A percentile compares a stretch with the other conserved stretches of the same genome.
phyloP scores from a whole-genome alignment of 2,888 invertebrate genomes.

The Sarcophaga subvicina region DNA sequence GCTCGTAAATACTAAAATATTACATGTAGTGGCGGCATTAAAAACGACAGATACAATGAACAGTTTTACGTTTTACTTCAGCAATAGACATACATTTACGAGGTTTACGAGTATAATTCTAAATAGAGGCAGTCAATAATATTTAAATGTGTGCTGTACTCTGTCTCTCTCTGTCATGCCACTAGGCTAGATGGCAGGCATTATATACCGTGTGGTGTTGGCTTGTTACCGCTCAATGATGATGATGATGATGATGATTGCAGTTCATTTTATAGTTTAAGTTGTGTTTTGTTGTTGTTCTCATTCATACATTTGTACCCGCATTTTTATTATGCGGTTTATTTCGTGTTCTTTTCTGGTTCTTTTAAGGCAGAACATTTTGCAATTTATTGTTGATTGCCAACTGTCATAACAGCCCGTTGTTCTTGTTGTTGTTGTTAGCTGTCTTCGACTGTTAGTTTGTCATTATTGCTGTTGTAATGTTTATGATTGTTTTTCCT shows the following conservation, averaged over 20 bases:
- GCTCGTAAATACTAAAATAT: constrained; percentile 61
- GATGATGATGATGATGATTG: constrained; percentile 12
- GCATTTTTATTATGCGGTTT: constrained; percentile 63
- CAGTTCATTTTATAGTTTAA: constrained; percentile 43
- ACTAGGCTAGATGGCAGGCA: background rate
- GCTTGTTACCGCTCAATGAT: too few relatives aligned
- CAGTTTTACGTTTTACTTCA: constrained; percentile 40
- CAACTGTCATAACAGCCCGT: constrained; percentile 46
- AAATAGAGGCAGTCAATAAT: constrained; percentile 22
- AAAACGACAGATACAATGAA: constrained; percentile 36
- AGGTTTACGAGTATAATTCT: background rate
- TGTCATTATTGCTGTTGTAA: constrained; percentile 46
- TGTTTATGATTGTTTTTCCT: constrained; percentile 58
- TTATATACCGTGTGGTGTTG: background rate
- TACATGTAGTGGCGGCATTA: constrained; percentile 30
- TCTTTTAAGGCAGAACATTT: constrained; percentile 3
- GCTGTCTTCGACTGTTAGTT: constrained; percentile 44
- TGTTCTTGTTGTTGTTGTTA: constrained; percentile 19
- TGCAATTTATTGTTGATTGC: constrained; percentile 61
- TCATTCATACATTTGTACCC: constrained; percentile 10
- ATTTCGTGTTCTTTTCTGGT: constrained; percentile 10
- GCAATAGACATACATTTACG: too few relatives aligned
- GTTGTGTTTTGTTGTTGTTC: constrained; percentile 1
- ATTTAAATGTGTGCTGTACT: background rate
- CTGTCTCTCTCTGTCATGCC: background rate